Evolutionary conservation across 2,113 vertebrate genomes (phyloP).

Genomic region (Circaetus gallicus): DNA sequence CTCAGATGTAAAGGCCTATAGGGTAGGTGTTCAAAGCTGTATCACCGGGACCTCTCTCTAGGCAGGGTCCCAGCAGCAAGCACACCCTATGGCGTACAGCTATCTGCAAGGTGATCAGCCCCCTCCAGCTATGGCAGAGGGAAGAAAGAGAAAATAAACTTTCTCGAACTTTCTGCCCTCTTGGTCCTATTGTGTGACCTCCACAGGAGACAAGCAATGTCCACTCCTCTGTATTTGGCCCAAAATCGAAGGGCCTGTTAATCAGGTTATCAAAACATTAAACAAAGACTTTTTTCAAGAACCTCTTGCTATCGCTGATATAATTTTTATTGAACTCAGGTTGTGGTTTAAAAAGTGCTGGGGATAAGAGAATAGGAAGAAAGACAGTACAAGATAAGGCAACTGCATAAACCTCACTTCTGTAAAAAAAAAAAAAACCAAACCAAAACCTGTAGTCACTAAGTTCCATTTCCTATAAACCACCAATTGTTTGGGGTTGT

Average conservation of each 20-base stretch:
- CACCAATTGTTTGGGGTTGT: background rate
- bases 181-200: background rate
- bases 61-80: background rate
- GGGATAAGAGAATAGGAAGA: background rate
- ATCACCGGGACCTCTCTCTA: background rate
- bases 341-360: background rate
- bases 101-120: background rate
- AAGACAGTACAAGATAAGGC: background rate
- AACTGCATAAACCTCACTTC: background rate
- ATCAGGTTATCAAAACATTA: background rate
- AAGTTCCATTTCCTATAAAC: background rate
- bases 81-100: background rate
- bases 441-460: background rate
- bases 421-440: background rate
- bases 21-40: background rate
- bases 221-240: background rate
- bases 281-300: background rate
- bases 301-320: background rate
- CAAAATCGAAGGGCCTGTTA: background rate
- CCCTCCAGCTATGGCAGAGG: background rate
- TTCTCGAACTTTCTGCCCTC: background rate
- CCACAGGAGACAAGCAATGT: background rate
- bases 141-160: background rate
- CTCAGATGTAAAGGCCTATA: background rate
- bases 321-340: background rate